Evolutionary conservation across 2,888 invertebrate genomes (phyloP), one percentile per base, ranked within the genome.

Genomic region (Rapana venosa): DNA sequence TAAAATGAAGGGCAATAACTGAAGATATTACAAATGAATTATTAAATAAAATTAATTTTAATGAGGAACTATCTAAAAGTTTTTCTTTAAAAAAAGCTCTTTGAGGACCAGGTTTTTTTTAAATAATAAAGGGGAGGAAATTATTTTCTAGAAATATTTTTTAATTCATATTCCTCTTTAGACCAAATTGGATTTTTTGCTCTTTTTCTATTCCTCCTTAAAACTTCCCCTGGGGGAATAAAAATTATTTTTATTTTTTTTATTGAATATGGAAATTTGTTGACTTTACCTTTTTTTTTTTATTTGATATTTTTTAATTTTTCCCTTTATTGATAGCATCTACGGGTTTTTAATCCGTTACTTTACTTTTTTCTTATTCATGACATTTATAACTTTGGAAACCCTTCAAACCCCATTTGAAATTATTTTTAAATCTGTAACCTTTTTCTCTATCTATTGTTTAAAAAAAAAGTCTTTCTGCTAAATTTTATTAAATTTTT

Each of bases 11-110:
- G 2, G 47, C 47, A 47, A 47, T 47, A 47, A 47, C 47, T 47
- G 47, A 47, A 47, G 47, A 47, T 47, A 47, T 47, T 47, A 47
- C 47, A 47, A 47, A 47, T 47, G 47, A 47, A 5, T 47, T 47
- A 8, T 47, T 47, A 47, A 47, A 47, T 47, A 8, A 74, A 74
- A 13, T 74, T n/a, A n/a, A n/a, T 8, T n/a, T n/a, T n/a, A 13
- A 8, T 74, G n/a, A n/a, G 74, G 74, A 74, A 74, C 74, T 74
- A 74, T 74, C 74, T 74, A n/a, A 11, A 74, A 1, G n/a, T 74
- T 74, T n/a, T 74, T 74, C 74, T n/a, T 74, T 74, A 74, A 74
- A n/a, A 74, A 74, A 74, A n/a, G 74, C 74, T 74, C 74, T 74
- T n/a, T 74, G 74, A 74, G 74, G 74, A 74, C 74, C 74, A n/a